Conservation (phyloP, 64 coral and sea anemone species). For the Pocillopora verrucosa region DNA sequence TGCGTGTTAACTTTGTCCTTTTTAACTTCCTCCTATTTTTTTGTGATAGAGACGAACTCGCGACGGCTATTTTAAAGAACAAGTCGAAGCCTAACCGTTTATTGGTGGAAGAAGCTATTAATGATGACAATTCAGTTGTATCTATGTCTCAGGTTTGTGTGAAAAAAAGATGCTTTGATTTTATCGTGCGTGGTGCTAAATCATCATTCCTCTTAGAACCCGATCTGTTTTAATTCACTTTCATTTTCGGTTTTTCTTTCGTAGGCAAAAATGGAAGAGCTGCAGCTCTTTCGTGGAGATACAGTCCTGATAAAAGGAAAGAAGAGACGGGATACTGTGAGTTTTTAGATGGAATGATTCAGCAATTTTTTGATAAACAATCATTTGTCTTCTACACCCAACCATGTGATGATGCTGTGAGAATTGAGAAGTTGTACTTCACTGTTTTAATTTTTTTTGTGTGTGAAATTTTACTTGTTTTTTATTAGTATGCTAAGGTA, state of each 20-base stretch:
- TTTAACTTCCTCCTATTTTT: constrained; percentile 59
- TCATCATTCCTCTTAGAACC: not conserved
- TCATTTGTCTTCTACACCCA: not conserved
- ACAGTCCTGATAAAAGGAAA: constrained; percentile 99
- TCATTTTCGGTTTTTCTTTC: constrained; percentile 8
- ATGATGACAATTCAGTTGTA: constrained; percentile 99
- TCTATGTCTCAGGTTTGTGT: constrained; percentile 93
- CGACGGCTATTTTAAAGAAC: constrained; percentile 97
- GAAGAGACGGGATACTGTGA: constrained; percentile 97
- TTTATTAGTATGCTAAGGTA: not conserved
- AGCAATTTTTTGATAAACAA: constrained; percentile 17
- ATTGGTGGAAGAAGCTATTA: constrained; percentile 93
- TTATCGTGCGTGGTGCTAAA: not conserved
- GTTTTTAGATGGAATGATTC: constrained; percentile 18
- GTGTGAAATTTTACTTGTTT: not conserved
- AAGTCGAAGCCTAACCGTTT: constrained; percentile 94
- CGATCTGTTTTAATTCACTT: not conserved
- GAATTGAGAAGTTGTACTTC: not conserved
- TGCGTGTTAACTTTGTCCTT: not conserved
- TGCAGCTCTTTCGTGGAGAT: constrained; percentile 96
- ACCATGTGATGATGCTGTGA: not conserved
- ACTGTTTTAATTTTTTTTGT: not conserved
- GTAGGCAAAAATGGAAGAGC: constrained; percentile 96
- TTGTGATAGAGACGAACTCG: constrained; percentile 86
- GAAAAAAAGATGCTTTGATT: not conserved